Base-by-base conservation (phyloP, 2,113 vertebrate genomes). In the Pelecanus crispus region DNA sequence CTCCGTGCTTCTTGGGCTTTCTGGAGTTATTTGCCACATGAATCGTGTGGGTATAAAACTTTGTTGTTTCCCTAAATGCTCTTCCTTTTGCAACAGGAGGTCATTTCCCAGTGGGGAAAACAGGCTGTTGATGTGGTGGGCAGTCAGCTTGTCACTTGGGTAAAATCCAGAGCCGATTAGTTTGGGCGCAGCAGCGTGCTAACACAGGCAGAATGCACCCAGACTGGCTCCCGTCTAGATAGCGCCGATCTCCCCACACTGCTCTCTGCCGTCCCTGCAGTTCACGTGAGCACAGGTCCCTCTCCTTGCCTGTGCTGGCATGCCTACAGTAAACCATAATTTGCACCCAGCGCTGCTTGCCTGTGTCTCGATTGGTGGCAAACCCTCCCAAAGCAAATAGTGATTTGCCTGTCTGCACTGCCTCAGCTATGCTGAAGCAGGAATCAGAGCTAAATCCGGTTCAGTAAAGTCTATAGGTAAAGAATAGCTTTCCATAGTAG, bases 381-480 rank as follows among this genome's bases (percentile, higher is more conserved):
- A 82, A 16, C 86, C 83, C 88, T 94, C 88, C 86, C 73, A 94
- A 89, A 79, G 88, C 94, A 94, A 95, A 94, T 4, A 92, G 36
- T 29, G 88, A 89, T 93, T 91, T 90, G 78, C 86, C 55, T 58
- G 86, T 70, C 92, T 66, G 88, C 91, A 55, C 81, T 92, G 96
- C 92, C 78, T 94, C 97, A 94, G 92, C 92, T 82, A 15, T 42
- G 81, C 84, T 65, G 73, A 79, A 65, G 78, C 73, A 80, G 77
- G 84, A 89, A 75, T 75, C 9, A 1, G 70, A 92, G 55, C 77
- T 89, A 75, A 86, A 74, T 86, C 77, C 2, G 3, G 56, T 59
- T 87, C 82, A 13, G 94, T 32, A 13, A 34, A 87, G 73, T 71
- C 61, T 79, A 13, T 11, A 49, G 70, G 83, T 73, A 86, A 53